These are phyloP conservation scores for Tragelaphus oryx DNA, from an alignment of 2,797 vertebrate genomes.

Conservation along the genomic window DNA sequence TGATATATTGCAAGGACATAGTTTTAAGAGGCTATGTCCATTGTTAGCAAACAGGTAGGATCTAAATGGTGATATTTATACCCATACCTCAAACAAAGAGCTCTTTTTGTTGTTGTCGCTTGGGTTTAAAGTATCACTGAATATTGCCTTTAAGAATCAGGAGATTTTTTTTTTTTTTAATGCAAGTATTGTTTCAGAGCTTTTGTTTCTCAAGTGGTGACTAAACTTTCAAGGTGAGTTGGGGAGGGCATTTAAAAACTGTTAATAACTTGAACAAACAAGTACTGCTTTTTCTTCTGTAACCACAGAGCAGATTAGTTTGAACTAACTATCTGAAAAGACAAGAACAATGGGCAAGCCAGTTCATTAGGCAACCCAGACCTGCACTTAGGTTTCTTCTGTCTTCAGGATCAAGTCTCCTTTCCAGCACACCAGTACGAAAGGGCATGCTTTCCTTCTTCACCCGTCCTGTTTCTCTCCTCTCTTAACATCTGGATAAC, in stretches of 20 bases:
- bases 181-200: neutral
- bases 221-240: constrained; percentile 70
- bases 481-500: neutral
- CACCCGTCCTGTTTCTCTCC: neutral
- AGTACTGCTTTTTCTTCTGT: constrained; percentile 26
- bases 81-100: constrained; percentile 19
- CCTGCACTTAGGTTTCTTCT: neutral
- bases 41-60: constrained; percentile 51
- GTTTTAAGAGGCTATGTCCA: constrained; percentile 23
- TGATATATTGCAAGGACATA: constrained; percentile 53
- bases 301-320: constrained; percentile 10
- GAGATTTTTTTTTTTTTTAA: neutral
- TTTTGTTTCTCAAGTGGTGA: constrained; percentile 64
- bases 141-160: constrained; percentile 41
- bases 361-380: neutral
- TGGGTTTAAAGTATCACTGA: constrained; percentile 54
- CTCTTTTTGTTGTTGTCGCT: constrained; percentile 50
- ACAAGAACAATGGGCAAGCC: constrained; percentile 42
- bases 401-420: neutral
- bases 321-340: constrained; percentile 26
- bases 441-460: neutral
- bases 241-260: constrained; percentile 46
- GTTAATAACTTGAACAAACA: constrained; percentile 65
- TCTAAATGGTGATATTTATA: neutral
- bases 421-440: neutral